Evolutionary conservation across 30 jellyfish, hydroid and myxozoan genomes (phyloP), one percentile per base, ranked within the genome.

Genomic region (Turritopsis rubra): DNA sequence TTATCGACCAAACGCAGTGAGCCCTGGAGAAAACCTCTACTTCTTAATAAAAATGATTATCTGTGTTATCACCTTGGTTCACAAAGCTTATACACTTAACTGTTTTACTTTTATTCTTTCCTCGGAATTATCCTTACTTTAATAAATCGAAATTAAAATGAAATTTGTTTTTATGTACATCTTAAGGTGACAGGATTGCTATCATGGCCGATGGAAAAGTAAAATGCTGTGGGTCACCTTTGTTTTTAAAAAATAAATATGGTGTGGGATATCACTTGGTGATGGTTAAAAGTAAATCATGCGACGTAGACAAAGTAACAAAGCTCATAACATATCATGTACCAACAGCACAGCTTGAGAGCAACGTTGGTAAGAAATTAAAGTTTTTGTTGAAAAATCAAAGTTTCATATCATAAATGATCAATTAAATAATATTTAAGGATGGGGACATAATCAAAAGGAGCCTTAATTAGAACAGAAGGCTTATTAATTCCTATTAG

Each of bases 241-340:
- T 92, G 81, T 92, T 87, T 66, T 82, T 92, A 89, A 92, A 92
- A 71, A 87, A 88, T 31, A 92, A 85, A 81, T 92, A 92, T 84
- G 98, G 98, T 21, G 96, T 88, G 19, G 98, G 98, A 17, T 92
- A 92, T 71, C 98, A 92, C 70, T 87, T 92, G 96, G 96, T 92
- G 52, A 87, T 92, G 88, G 98, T 92, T n/a, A 92, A 92, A 79
- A 79, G 84, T 4, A 88, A 71, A 8, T 71, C 54, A 19, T 92
- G 98, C 65, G 75, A 92, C 19, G 96, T 88, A 28, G 73, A 75
- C 8, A 22, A 68, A 22, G 70, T 92, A 25, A 81, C 96, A 29
- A 13, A 84, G 1, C 65, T 85, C 28, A 72, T 92, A 23, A 54
- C 54, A 30, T 65, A 71, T 13, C 72, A 87, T 79, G 93, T 88